Base-by-base conservation (phyloP, 2,113 vertebrate species). In the Sinosuthora webbiana region DNA sequence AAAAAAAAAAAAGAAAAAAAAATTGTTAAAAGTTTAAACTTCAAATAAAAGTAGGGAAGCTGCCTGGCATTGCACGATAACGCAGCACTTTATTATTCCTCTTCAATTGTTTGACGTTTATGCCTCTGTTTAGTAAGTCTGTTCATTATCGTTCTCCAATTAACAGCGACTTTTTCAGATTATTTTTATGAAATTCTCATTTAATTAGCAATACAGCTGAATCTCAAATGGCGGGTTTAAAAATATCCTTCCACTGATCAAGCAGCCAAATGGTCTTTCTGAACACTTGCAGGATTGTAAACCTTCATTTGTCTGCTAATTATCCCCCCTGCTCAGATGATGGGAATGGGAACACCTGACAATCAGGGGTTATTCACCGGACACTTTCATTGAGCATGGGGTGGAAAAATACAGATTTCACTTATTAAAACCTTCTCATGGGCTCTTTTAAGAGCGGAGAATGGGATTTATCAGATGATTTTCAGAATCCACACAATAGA, bases 221-320 rank as follows among this genome's bases (percentile, higher is more conserved):
- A 71, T 94, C 97, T 97, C 73, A 84, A 96, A 97, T 94, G 95
- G 89, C 82, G 95, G 93, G 74, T 97, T 90, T 87, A 96, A 98
- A 97, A 97, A 96, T 94, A 90, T 83, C 89, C 94, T 97, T 92
- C 69, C 76, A 62, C 89, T 4, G 12, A 71, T 89, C 96, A 93
- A 97, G 95, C 96, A 95, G 97, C 96, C 95, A 96, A 97, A 81
- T 67, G 77, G 92, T 83, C 89, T 94, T 93, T 93, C 83, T 91
- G 94, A 87, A 82, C 95, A 92, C 68, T 92, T 75, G 52, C 53
- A 70, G 86, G 45, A 92, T 65, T 93, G 79, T 60, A 97, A 97
- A 97, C 90, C 93, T 96, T 75, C 75, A 2, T 74, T 93, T 88
- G 83, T 70, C 93, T 97, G 92, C 87, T 97, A 94, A 96, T 97